phyloP scores from a whole-genome alignment of 2,888 invertebrate species.

The Seira musarum region DNA sequence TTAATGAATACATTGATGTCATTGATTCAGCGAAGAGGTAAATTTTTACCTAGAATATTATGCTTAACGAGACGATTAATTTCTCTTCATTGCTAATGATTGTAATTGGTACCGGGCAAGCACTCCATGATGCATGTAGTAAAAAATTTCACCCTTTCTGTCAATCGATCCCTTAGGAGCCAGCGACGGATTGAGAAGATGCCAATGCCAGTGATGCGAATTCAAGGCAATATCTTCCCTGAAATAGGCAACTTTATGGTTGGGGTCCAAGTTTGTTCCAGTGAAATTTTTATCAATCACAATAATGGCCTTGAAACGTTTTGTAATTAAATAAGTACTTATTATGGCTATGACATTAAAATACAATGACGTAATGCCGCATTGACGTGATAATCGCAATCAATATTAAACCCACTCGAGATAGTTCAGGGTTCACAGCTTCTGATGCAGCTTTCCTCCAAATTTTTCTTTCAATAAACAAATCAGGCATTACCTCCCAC shows the following conservation, averaged over 20 bases:
- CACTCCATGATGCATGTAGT: conserved; percentile 82
- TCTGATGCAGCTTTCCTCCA: not conserved
- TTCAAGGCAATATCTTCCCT: conserved; percentile 78
- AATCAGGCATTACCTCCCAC: not conserved
- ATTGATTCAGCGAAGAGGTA: too few species aligned
- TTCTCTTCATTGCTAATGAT: not conserved
- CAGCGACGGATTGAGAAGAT: conserved; percentile 87
- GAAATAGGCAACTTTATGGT: conserved; percentile 80
- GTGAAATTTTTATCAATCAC: conserved; percentile 70
- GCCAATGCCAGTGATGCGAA: conserved; percentile 80
- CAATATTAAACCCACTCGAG: not conserved
- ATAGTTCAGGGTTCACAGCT: not conserved
- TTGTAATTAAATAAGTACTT: too few species aligned
- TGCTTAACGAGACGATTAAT: conserved; percentile 11
- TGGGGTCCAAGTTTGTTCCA: not conserved
- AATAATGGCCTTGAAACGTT: conserved; percentile 69
- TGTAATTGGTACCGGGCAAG: not conserved
- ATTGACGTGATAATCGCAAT: not conserved
- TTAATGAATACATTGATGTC: too few species aligned
- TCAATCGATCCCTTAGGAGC: conserved; percentile 73
- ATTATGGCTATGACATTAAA: not conserved
- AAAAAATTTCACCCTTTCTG: conserved; percentile 84
- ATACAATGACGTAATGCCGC: not conserved
- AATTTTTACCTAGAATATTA: conserved; percentile 11
- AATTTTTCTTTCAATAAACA: conserved; percentile 2